A percentile compares a stretch with the other conserved stretches of the same genome.
These are phyloP conservation scores for Geococcyx californianus DNA, from an alignment of 2,113 vertebrate species.

Conservation along the genomic window DNA sequence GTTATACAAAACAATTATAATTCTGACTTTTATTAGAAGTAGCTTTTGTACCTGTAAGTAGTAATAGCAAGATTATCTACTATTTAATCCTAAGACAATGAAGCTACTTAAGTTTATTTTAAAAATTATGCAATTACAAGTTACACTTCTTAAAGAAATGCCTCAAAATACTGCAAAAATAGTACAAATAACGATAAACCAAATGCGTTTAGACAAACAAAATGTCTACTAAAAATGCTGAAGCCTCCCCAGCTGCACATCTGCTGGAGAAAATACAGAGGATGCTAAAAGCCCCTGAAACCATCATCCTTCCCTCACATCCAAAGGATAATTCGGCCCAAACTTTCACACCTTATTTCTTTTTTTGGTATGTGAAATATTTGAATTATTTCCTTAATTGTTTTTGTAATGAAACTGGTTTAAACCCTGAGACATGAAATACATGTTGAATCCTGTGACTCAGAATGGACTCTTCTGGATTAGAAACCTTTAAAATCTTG, in stretches of 20 bases:
- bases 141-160: neutral
- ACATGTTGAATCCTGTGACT: neutral
- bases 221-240: accelerated
- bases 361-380: neutral
- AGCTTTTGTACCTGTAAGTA: neutral
- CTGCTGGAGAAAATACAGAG: neutral
- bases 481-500: neutral
- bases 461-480: neutral
- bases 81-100: neutral
- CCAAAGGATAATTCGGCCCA: neutral
- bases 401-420: neutral
- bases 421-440: neutral
- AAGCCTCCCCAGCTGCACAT: neutral
- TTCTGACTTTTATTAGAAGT: neutral
- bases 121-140: neutral
- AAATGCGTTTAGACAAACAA: neutral
- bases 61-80: neutral
- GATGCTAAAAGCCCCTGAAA: neutral
- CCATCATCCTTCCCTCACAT: neutral
- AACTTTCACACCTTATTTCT: neutral
- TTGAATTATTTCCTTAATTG: neutral
- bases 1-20: neutral
- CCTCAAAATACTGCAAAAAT: neutral
- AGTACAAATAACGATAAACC: neutral
- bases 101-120: neutral